phyloP scores from a whole-genome alignment of 2,888 invertebrate species.

The Tanytarsus gracilentus region DNA sequence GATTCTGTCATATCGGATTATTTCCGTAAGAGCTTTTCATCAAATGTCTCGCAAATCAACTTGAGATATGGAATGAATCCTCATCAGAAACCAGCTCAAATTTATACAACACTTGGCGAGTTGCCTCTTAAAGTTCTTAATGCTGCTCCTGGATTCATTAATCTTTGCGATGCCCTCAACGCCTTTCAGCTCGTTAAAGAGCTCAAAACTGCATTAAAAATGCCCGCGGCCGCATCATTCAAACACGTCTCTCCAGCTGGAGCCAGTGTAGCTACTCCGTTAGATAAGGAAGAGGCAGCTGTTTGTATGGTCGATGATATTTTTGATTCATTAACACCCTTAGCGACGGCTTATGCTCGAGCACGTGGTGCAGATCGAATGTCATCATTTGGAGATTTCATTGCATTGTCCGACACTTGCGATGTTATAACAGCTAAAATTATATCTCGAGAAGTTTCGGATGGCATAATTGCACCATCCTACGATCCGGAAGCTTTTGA shows the following conservation, averaged over 20 bases:
- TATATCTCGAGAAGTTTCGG: constrained; percentile 89
- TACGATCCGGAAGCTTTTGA: constrained; percentile 76
- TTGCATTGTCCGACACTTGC: constrained; percentile 86
- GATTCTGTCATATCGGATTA: constrained; percentile 92
- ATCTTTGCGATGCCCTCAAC: constrained; percentile 93
- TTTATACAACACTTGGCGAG: constrained; percentile 68
- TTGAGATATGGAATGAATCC: constrained; percentile 96
- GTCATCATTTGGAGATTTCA: constrained; percentile 98
- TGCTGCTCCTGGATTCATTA: constrained; percentile 95
- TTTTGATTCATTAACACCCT: constrained; percentile 58
- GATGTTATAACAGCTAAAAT: constrained; percentile 85
- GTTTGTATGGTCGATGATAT: constrained; percentile 92
- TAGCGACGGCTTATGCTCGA: constrained; percentile 87
- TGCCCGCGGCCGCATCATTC: constrained; percentile 93
- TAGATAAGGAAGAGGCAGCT: constrained; percentile 67
- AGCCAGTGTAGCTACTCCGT: constrained; percentile 80
- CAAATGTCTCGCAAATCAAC: constrained; percentile 66
- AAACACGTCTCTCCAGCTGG: constrained; percentile 98
- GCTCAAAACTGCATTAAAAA: constrained; percentile 62
- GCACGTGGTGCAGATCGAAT: constrained; percentile 97
- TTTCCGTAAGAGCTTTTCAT: constrained; percentile 82
- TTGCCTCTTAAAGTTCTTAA: constrained; percentile 84
- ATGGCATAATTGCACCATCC: constrained; percentile 95
- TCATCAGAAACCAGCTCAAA: constrained; percentile 92
- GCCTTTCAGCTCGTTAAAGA: constrained; percentile 95